Evolutionary conservation across 1,140 invertebrate species (phyloP).

Genomic region (Diachasma alloeum): DNA sequence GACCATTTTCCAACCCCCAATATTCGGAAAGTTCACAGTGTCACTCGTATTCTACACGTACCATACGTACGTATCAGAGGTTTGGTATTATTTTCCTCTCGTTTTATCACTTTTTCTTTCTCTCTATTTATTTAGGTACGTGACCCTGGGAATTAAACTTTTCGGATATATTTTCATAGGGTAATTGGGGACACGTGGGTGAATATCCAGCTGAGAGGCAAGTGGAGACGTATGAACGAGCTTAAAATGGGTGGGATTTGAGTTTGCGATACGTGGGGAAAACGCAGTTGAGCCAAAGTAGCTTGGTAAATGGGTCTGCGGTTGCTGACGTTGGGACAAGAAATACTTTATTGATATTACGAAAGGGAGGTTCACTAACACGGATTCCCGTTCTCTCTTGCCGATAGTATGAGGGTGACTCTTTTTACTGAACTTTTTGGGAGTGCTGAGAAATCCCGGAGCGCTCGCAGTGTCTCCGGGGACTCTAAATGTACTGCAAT

Average conservation of each 20-base stretch:
- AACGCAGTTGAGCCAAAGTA: background rate
- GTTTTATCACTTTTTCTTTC: background rate
- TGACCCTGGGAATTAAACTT: background rate
- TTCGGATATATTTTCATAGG: background rate
- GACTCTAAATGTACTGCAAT: too few species aligned
- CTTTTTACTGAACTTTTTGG: conserved; percentile 10
- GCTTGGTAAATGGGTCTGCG: conserved; percentile 33
- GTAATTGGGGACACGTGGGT: background rate
- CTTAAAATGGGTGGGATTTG: background rate
- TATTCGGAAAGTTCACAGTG: background rate
- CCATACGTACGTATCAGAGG: background rate
- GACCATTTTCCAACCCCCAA: background rate
- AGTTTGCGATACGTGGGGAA: conserved; percentile 1
- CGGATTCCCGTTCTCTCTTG: conserved; percentile 14
- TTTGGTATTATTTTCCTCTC: background rate
- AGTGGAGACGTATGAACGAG: conserved; percentile 4
- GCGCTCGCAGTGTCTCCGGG: background rate
- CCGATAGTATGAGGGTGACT: background rate
- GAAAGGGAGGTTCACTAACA: conserved; percentile 30
- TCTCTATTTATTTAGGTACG: background rate
- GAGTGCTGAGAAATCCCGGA: background rate
- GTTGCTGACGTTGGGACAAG: conserved; percentile 33
- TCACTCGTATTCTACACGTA: background rate
- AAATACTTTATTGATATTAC: conserved; percentile 38
- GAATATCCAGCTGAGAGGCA: background rate